Base-by-base conservation (phyloP, 2,888 invertebrate genomes). In the Nephrotoma appendiculata region DNA sequence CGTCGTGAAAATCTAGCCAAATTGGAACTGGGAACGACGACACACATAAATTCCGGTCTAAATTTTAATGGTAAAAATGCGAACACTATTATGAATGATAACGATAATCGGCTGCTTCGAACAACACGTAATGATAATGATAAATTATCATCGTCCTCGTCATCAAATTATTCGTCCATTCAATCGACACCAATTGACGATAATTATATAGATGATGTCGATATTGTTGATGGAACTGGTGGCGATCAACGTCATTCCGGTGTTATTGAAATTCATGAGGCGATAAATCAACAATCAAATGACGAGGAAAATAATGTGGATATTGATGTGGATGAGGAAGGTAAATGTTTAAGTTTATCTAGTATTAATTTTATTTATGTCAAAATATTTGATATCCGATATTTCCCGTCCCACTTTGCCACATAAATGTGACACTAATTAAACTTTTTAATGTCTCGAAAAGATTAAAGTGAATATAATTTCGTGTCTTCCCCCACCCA, bases 131-230 rank as follows among this genome's bases (percentile, higher is more conserved):
- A 84, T 84, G 84, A 84, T 41, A 84, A 84, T 42, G 42, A 84
- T 84, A 43, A 84, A 84, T 43, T 42, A 84, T 84, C 43, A 84
- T 84, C 84, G 84, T 84, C 84, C 84, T 84, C 41, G 41, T 84
- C 84, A 15, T 71, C 71, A 31, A 71, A 86, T 41, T 45, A 87
- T 87, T 87, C 88, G 44, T 88, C 88, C 44, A 48, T 87, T 9
- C 87, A 87, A 48, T 87, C 88, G 31, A 88, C 88, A 85, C 88
- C 88, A 86, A 71, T 71, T 31, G 88, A 88, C 87, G 88, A 88
- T 87, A 88, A 88, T 86, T 87, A 88, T 87, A 88, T 88, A 87
- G 88, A 88, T 43, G 88, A 88, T 42, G 57, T 41, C 7, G 86
- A 85, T 43, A 43, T 42, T 43, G 84, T 42, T 15, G 84, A 84